Evolutionary conservation across 2,113 vertebrate genomes (phyloP), one percentile per base, ranked within the genome.

Genomic region (Psephotus haematonotus): DNA sequence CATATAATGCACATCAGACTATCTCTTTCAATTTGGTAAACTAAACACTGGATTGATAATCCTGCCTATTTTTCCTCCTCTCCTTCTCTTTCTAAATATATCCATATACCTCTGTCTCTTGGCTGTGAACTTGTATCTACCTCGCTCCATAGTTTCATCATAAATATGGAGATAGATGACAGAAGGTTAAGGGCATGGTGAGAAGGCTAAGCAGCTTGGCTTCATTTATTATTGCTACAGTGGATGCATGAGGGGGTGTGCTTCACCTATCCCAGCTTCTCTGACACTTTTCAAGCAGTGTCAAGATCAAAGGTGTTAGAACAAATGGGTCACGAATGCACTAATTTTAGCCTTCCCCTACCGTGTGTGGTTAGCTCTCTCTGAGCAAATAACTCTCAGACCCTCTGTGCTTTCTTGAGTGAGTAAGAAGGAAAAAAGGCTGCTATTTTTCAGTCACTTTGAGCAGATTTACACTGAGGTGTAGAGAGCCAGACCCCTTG

Each of bases 11-110:
- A 80, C 78, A 93, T 75, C 90, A 64, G 50, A 37, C 74, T 71
- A 86, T 17, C 5, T 0, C 83, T 96, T 86, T 52, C 96, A 86
- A 97, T 97, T 96, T 96, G 93, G 95, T 94, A 93, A 94, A 93
- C 77, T 86, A 92, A 93, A 76, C 68, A 20, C 74, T 89, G 46
- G 89, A 87, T 95, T 95, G 85, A 92, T 92, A 93, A 97, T 96
- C 89, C 79, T 94, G 31, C 53, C 67, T 85, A 76, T 79, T 25
- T 93, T 91, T 68, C 78, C 4, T 31, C 28, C 63, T 59, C 86
- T 86, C 87, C 94, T 75, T 25, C 62, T 93, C 80, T 92, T 97
- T 95, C 90, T 96, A 97, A 96, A 95, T 95, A 94, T 95, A 96
- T 82, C 92, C 15, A 2, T 75, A 47, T 64, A 29, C 77, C 68